Conservation (phyloP, 2,113 vertebrate species). For the Neolamprologus hecqui region DNA sequence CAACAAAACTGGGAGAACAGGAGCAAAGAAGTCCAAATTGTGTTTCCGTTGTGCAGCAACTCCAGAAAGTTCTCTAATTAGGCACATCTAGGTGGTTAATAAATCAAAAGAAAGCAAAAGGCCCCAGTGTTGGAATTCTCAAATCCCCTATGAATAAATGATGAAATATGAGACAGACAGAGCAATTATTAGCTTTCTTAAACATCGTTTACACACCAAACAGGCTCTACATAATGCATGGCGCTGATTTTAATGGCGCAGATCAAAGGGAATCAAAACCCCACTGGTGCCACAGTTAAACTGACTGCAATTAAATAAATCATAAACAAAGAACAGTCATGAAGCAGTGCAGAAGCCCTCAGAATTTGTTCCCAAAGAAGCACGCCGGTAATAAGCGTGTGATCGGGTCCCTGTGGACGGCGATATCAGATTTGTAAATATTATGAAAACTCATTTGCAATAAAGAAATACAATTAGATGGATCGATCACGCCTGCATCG, state of each 20-base stretch:
- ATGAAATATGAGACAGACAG: conserved; percentile 58
- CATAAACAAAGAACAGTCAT: conserved; percentile 37
- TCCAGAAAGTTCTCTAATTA: conserved; percentile 56
- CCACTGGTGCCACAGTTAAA: conserved; percentile 38
- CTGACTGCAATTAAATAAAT: conserved; percentile 46
- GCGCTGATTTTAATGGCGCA: conserved; percentile 41
- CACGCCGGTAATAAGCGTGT: not conserved
- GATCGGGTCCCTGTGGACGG: not conserved
- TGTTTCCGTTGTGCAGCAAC: not conserved
- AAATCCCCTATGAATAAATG: conserved; percentile 48
- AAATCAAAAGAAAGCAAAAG: conserved; percentile 34
- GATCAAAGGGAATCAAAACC: conserved; percentile 51
- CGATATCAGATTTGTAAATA: conserved; percentile 4
- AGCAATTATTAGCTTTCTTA: conserved; percentile 63
- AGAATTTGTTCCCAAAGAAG: not conserved
- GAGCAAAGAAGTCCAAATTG: not conserved
- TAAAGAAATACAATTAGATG: conserved; percentile 7
- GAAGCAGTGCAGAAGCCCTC: not conserved
- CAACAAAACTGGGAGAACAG: not conserved
- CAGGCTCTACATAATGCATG: conserved; percentile 49
- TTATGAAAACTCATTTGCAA: conserved; percentile 10
- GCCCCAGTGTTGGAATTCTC: conserved; percentile 3
- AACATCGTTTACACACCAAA: conserved; percentile 58
- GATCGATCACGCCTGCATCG: not conserved
- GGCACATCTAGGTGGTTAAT: conserved; percentile 43